Evolutionary conservation across 2,113 vertebrate genomes (phyloP), one percentile per base, ranked within the genome.

Genomic region (Chrysemys picta): DNA sequence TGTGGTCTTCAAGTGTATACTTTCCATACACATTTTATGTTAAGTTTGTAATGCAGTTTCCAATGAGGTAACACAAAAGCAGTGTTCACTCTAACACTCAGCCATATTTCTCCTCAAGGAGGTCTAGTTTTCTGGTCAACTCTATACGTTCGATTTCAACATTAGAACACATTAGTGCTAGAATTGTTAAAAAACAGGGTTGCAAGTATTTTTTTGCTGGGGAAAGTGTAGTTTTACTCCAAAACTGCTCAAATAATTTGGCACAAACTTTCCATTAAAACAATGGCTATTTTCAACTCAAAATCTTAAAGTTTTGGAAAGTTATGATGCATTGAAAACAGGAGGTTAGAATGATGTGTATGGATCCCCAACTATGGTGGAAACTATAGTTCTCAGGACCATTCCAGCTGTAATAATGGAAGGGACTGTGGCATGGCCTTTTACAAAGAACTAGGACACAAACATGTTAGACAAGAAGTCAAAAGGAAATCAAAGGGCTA

Each of bases 51-150:
- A 78, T 47, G 11, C 25, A 47, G 75, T 47, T 78, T 78, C 13
- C 38, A 47, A 47, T 1, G 12, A 14, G 25, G 24, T 29, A 47
- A 85, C 69, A 8, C 35, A 89, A 45, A 78, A 0, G 0, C 8
- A 54, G 59, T 14, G 8, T 49, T 90, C 82, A 85, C 54, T 47
- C 42, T 69, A 50, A 69, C 25, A 83, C 45, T 85, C 53, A 38
- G 76, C 65, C 57, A 2, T 38, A 50, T 21, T 89, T 82, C n/a
- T 47, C 11, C 22, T 62, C 69, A 88, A 31, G 21, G 62, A 93
- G 82, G 31, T 22, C 76, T 95, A 72, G 8, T n/a, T 65, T 83
- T 52, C 84, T 24, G 21, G 21, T 75, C 69, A 24, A 25, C 22
- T 89, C 29, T 47, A 54, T 22, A 90, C 2, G 56, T 65, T 56